Evolutionary conservation across 2,797 vertebrate species (phyloP).

Genomic region (Parambassis ranga): DNA sequence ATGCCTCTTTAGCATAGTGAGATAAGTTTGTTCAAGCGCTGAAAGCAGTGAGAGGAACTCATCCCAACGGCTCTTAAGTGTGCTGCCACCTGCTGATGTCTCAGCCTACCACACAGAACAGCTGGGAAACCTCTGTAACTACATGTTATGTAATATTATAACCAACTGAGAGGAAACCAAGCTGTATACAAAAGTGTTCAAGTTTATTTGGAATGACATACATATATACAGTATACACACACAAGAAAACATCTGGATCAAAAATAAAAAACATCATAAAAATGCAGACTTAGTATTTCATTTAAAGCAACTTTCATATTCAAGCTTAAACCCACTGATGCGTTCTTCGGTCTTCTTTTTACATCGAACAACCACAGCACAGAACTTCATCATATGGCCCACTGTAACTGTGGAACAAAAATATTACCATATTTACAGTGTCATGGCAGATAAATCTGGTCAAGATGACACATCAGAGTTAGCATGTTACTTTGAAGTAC

Average conservation of each 20-base stretch:
- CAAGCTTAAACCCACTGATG: slow-evolving; percentile 6
- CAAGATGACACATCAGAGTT: not conserved
- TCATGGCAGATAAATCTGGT: not conserved
- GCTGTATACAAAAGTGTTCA: slow-evolving; percentile 45
- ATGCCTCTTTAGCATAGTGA: not conserved
- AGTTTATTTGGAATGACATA: slow-evolving; percentile 70
- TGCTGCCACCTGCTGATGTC: slow-evolving; percentile 71
- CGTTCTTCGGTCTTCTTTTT: slow-evolving; percentile 16
- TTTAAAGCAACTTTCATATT: slow-evolving; percentile 18
- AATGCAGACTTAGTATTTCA: slow-evolving; percentile 45
- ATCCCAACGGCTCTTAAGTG: slow-evolving; percentile 19
- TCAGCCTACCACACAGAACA: not conserved
- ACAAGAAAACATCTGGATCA: slow-evolving; percentile 47
- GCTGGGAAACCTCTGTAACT: not conserved
- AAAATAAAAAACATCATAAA: slow-evolving; percentile 52
- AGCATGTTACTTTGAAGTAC: no score
- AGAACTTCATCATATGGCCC: slow-evolving; percentile 79
- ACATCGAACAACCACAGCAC: slow-evolving; percentile 78
- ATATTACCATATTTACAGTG: not conserved
- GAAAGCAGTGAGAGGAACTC: not conserved
- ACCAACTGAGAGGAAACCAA: not conserved
- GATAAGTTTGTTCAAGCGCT: not conserved
- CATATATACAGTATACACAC: no score
- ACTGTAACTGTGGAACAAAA: slow-evolving; percentile 75
- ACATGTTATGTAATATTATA: not conserved